Base-by-base conservation (phyloP, 1,140 invertebrate species). In the Amphibalanus amphitrite region DNA sequence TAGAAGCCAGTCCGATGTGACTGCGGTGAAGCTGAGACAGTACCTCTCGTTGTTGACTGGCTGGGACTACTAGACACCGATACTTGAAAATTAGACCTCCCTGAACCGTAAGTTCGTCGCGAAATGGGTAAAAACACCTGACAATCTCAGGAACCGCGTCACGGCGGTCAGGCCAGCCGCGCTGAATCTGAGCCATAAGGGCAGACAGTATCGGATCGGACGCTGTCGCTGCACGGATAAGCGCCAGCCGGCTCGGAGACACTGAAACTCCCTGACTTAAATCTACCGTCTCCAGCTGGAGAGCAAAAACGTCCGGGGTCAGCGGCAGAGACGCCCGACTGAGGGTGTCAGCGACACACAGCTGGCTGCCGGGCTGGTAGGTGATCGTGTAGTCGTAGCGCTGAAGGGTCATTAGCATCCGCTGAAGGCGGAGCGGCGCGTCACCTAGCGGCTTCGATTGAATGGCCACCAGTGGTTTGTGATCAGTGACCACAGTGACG, bases 331-430 rank as follows among this genome's bases (percentile, higher is more conserved):
- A 29, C 15, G 69, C 28, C 67, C 73, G 30, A 69, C 69, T 72
- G 0, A 76, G 38, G 25, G 71, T 69, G 64, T 75, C 73, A 3
- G 74, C 71, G 10, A 74, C 20, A 64, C 68, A 71, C 71, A 76
- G 72, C 17, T 69, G 23, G 65, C 74, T 76, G 3, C 73, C 74
- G 23, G 71, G 71, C 10, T 30, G 67, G 64, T 75, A 75, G n/a
- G 26, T 29, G 29, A 77, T 28, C 76, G 64, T 65, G 26, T n/a
- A 59, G n/a, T 75, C 73, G 69, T 76, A 77, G 25, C 59, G 73
- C 67, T 74, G 74, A 29, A 78, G 29, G 47, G 70, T 67, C 26
- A 78, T 59, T 71, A 78, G 67, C 76, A 79, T 78, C 40, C 71
- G n/a, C 71, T 78, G 77, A 8, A 78, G 64, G 67, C 75, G n/a